Evolutionary conservation across 2,888 invertebrate species (phyloP), one percentile per base, ranked within the genome.

Genomic region (Theretra japonica): DNA sequence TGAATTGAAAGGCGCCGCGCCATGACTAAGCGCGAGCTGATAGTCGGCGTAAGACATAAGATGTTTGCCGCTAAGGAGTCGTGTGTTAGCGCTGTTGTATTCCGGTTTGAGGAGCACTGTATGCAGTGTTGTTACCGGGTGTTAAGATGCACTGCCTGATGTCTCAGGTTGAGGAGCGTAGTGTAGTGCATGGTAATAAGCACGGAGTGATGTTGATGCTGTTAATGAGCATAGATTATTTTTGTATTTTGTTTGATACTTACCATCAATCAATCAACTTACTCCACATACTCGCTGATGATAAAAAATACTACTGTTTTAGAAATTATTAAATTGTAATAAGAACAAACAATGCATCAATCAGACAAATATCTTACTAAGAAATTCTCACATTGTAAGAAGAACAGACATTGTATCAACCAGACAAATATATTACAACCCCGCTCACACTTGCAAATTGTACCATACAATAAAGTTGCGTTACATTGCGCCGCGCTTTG

Each of bases 1-100:
- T 82, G 89, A 85, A 90, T 89, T 90, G 92, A 93, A 93, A 94
- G 92, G 92, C 90, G 90, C 94, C 94, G 94, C 92, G 88, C 79
- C 86, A 92, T 94, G 94, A 94, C 92, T 88, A 87, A 87, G 92
- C 93, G 90, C 86, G 87, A 86, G 88, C 88, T 79, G 33, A 21
- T 33, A 25, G 15, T 7, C 25, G 83, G 75, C 71, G 19, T 80
- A 84, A 87, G 81, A 28, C 65, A 80, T 6, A 7, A 48, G 65
- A 65, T 65, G 2, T 41, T 11, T 3, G 11, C 30, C n/a, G n/a
- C 0, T 11, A 1, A 41, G 28, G 4, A 28, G 28, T 5, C 5
- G 1, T 28, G 28, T 41, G 1, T 15, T 15, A 41, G 41, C 41
- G 2, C 11, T 11, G 41, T 41, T 15, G 11, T 41, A 15, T 41